These are phyloP conservation scores for Oxyura jamaicensis DNA, from an alignment of 2,113 vertebrate species.

Conservation along the genomic window DNA sequence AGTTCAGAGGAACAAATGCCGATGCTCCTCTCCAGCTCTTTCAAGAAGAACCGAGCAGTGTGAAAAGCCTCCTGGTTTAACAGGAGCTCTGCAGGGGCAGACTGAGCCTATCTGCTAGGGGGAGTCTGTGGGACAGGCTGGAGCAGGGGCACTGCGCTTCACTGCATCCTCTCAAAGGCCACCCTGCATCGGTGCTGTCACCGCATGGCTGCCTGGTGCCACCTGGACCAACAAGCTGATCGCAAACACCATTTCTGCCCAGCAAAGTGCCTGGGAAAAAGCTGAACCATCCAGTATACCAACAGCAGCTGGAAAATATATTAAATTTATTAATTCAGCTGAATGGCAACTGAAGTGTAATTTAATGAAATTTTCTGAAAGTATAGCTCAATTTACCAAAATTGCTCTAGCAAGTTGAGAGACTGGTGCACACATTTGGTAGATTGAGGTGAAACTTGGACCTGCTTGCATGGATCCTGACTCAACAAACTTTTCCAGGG, in stretches of 20 bases:
- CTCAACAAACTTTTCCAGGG: background rate
- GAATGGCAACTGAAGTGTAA: background rate
- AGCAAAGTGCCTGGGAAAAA: background rate
- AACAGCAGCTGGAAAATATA: background rate
- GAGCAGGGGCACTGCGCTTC: fast-evolving
- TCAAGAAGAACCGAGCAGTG: background rate
- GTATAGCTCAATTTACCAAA: background rate
- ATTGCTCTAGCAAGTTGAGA: background rate
- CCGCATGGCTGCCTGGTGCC: fast-evolving
- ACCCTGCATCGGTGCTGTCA: fast-evolving
- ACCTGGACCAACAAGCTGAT: background rate
- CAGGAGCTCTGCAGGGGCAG: background rate
- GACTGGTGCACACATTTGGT: background rate
- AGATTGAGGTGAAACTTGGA: background rate
- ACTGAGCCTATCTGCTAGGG: background rate
- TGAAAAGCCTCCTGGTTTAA: background rate
- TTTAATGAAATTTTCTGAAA: background rate
- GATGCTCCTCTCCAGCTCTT: background rate
- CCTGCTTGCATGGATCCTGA: background rate
- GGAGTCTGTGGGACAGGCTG: background rate
- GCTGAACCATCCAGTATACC: background rate
- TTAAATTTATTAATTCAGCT: background rate
- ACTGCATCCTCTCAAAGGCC: background rate
- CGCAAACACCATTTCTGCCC: background rate
- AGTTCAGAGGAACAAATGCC: background rate